These are phyloP conservation scores for Aphelenchoides fujianensis DNA, from an alignment of 1,140 invertebrate species.

Conservation along the genomic window DNA sequence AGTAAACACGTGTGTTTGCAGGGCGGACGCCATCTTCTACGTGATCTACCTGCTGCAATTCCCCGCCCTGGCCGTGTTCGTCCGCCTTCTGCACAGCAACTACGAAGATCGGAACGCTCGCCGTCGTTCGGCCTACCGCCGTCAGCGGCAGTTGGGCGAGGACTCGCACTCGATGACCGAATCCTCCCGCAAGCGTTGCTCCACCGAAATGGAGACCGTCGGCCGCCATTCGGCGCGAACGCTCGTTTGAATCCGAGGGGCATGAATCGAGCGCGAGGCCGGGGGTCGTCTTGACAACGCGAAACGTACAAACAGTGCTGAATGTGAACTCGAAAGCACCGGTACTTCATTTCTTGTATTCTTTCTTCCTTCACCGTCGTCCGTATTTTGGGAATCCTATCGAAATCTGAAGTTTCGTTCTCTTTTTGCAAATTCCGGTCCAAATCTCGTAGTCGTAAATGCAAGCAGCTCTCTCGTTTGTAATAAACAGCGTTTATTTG, in stretches of 20 bases:
- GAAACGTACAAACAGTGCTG: too few species aligned
- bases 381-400: not conserved
- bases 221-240: too few species aligned
- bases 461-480: not conserved
- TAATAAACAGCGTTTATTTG: not conserved
- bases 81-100: slow-evolving; percentile 34
- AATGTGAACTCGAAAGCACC: not conserved
- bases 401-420: too few species aligned
- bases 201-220: not conserved
- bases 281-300: too few species aligned
- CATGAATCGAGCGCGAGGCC: too few species aligned
- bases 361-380: not conserved
- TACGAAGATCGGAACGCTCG: slow-evolving; percentile 5
- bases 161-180: not conserved
- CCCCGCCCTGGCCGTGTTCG: slow-evolving; percentile 34
- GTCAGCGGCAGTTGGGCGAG: not conserved
- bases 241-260: too few species aligned
- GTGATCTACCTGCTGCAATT: slow-evolving; percentile 33
- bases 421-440: too few species aligned
- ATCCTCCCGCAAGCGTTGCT: not conserved
- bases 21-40: slow-evolving; percentile 36
- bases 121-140: not conserved
- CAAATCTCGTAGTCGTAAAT: not conserved
- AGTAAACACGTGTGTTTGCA: slow-evolving; percentile 7
- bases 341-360: not conserved